Percentiles rank a stretch among this genome's conserved stretches.
Conservation (phyloP, 92 coral and sea anemone genomes). For the Porites rus region DNA sequence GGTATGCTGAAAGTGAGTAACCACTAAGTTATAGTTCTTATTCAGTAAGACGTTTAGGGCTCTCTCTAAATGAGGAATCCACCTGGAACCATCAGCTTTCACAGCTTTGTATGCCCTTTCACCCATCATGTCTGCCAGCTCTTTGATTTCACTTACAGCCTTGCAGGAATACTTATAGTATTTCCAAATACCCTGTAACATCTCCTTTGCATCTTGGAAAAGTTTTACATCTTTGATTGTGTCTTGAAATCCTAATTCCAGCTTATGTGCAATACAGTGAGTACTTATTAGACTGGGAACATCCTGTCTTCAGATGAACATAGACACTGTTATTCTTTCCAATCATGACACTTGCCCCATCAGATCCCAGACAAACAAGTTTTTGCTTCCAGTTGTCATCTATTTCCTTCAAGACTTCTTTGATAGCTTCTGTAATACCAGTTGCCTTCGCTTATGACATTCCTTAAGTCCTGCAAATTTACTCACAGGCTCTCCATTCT, state of each 20-base stretch:
- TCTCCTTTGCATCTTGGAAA: constrained; percentile 23
- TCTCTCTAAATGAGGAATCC: constrained; percentile 38
- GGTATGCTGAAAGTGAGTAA: constrained; percentile 52
- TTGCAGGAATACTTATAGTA: constrained; percentile 34
- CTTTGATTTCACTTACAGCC: constrained; percentile 1
- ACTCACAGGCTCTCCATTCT: constrained; percentile 16
- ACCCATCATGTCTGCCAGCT: constrained; percentile 12
- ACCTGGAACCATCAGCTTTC: constrained; percentile 52
- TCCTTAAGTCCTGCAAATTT: constrained; percentile 10
- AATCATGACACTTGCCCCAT: constrained; percentile 47
- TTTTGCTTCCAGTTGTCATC: constrained; percentile 16
- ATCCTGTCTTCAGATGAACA: constrained; percentile 31
- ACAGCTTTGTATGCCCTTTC: constrained; percentile 34
- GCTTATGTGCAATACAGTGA: constrained; percentile 47
- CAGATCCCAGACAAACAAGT: constrained; percentile 35
- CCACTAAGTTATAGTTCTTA: constrained; percentile 36
- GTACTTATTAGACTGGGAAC: constrained; percentile 18
- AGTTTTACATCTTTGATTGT: constrained; percentile 4
- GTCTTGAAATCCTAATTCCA: constrained; percentile 16
- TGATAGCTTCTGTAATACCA: constrained; percentile 19
- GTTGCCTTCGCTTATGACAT: constrained; percentile 23
- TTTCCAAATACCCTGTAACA: constrained; percentile 44
- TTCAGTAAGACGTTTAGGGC: constrained; percentile 19
- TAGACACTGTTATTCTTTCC: constrained; percentile 16
- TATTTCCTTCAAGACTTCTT: constrained; percentile 8